Conservation (phyloP, 2,888 invertebrate genomes). For the Meiosimyza platycephala region DNA sequence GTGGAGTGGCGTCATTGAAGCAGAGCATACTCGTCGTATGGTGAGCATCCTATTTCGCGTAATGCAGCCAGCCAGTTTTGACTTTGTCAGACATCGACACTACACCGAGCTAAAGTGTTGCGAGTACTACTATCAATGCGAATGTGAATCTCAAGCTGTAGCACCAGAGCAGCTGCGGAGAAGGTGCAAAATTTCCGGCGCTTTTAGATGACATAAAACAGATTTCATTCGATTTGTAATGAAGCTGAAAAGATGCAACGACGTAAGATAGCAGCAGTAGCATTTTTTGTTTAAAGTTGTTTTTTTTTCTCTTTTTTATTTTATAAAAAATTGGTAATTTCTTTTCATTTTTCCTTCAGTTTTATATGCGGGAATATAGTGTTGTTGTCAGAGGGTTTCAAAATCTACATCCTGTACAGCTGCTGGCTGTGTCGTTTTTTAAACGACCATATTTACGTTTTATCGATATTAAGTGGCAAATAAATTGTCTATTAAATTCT, state of each 20-base stretch:
- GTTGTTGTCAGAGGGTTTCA: neutral
- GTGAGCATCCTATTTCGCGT: too few relatives aligned
- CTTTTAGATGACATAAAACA: slow-evolving; percentile 41
- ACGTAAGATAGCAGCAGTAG: too few relatives aligned
- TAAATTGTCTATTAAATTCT: slow-evolving; percentile 62
- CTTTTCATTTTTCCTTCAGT: neutral
- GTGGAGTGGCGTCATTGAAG: neutral
- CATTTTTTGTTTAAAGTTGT: too few relatives aligned
- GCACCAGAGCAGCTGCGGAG: neutral
- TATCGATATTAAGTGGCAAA: slow-evolving; percentile 60
- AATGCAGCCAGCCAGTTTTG: too few relatives aligned
- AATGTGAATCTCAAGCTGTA: too few relatives aligned
- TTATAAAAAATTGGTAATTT: neutral
- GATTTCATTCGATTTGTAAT: slow-evolving; percentile 38
- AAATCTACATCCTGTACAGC: slow-evolving; percentile 29
- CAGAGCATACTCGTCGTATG: too few relatives aligned
- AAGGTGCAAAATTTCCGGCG: slow-evolving; percentile 32
- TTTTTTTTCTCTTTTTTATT: neutral
- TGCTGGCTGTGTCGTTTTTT: slow-evolving; percentile 31
- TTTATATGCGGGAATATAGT: slow-evolving; percentile 26
- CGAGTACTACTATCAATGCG: neutral
- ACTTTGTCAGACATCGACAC: too few relatives aligned
- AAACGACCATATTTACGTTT: slow-evolving; percentile 53
- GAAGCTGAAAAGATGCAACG: neutral
- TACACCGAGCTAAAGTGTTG: neutral